These are phyloP conservation scores for Lampris megalopsis DNA, from an alignment of 2,113 vertebrate species.

Conservation along the genomic window DNA sequence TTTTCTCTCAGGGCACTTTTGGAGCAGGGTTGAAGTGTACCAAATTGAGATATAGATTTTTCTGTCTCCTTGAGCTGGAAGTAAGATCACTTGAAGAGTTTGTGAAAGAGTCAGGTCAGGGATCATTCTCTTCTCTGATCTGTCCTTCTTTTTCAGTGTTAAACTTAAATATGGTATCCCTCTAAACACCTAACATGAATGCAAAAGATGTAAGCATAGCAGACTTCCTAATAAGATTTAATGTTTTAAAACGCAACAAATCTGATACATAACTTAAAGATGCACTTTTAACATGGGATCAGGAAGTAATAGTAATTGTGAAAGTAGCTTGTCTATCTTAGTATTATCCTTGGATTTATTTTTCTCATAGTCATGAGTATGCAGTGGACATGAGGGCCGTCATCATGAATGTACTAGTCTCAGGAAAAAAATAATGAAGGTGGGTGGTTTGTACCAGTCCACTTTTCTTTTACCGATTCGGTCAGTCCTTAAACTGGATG, in stretches of 20 bases:
- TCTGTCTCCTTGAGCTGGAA: slow-evolving; percentile 77
- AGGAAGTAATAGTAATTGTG: too few species aligned
- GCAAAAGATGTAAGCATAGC: slow-evolving; percentile 2
- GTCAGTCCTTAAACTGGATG: slow-evolving; percentile 19
- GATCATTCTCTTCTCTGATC: slow-evolving; percentile 32
- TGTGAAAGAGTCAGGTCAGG: slow-evolving; percentile 61
- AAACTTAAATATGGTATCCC: slow-evolving; percentile 26
- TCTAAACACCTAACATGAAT: slow-evolving; percentile 22
- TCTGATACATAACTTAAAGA: slow-evolving; percentile 4
- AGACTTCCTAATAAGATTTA: slow-evolving; percentile 4
- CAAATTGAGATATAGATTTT: slow-evolving; percentile 83
- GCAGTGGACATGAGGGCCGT: background rate
- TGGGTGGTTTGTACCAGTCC: slow-evolving; percentile 12
- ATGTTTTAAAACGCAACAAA: background rate
- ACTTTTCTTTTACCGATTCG: background rate
- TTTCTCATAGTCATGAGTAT: background rate
- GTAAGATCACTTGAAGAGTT: slow-evolving; percentile 77
- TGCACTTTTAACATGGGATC: slow-evolving; percentile 14
- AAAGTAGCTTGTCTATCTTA: too few species aligned
- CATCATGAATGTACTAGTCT: background rate
- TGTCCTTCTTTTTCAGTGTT: slow-evolving; percentile 45
- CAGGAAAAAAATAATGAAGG: slow-evolving; percentile 9
- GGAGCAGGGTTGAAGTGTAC: slow-evolving; percentile 78
- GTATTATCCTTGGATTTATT: too few species aligned
- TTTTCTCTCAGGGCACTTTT: slow-evolving; percentile 75